Conservation (phyloP, 30 jellyfish, hydroid and myxozoan species). For the Phacellophora camtschatica region DNA sequence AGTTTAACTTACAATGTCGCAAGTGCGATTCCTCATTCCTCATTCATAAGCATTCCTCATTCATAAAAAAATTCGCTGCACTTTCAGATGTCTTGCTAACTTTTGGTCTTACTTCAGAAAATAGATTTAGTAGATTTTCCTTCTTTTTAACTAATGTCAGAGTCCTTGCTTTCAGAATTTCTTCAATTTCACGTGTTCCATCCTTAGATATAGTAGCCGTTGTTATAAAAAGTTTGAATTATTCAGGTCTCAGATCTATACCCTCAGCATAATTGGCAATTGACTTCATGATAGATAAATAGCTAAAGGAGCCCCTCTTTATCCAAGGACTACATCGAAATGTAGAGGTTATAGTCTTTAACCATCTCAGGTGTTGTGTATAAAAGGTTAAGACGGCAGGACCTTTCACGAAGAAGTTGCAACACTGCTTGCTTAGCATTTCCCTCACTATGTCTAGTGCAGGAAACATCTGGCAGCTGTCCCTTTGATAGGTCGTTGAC, state of each 20-base stretch:
- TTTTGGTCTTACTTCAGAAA: background rate
- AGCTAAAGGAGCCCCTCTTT: background rate
- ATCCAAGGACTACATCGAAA: background rate
- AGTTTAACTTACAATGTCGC: background rate
- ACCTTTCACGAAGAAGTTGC: background rate
- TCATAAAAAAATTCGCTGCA: background rate
- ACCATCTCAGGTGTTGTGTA: background rate
- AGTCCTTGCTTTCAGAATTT: background rate
- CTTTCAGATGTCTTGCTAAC: background rate
- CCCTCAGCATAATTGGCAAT: background rate
- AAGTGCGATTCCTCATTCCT: background rate
- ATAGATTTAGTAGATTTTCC: background rate
- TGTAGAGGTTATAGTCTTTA: background rate
- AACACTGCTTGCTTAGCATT: background rate
- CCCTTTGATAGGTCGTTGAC: background rate
- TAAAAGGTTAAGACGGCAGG: background rate
- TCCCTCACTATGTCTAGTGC: background rate
- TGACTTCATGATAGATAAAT: background rate
- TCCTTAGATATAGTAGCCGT: background rate
- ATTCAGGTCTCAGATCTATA: background rate
- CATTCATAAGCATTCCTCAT: background rate
- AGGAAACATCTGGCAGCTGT: background rate
- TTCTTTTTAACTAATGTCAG: background rate
- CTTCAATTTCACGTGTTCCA: background rate
- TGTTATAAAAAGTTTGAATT: background rate